Evolutionary conservation across 2,113 vertebrate species (phyloP).

Genomic region (Ochotona princeps): DNA sequence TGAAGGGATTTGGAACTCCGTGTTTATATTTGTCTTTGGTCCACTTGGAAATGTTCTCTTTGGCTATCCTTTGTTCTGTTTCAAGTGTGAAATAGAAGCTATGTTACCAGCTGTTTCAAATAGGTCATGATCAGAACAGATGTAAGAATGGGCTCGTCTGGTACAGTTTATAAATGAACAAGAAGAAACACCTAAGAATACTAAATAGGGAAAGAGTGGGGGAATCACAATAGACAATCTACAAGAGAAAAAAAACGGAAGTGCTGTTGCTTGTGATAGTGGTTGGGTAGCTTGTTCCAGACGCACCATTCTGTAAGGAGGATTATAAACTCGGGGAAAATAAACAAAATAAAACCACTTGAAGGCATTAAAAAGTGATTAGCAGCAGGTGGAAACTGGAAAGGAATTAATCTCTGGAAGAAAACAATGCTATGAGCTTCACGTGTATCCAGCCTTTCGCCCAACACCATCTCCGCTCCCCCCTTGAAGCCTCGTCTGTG

Average conservation of each 20-base stretch:
- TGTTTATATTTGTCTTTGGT: constrained; percentile 12
- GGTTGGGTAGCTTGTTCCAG: background rate
- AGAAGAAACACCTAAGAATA: constrained; percentile 12
- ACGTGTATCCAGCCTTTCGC: background rate
- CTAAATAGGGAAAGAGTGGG: background rate
- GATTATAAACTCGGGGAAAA: background rate
- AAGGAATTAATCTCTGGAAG: background rate
- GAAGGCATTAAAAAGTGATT: background rate
- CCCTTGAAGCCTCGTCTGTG: background rate
- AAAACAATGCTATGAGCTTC: background rate
- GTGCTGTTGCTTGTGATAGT: background rate
- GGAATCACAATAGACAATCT: background rate
- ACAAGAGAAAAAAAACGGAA: background rate
- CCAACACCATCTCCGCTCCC: background rate
- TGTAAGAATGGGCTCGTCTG: background rate
- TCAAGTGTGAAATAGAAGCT: background rate
- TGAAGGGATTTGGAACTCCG: background rate
- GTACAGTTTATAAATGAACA: background rate
- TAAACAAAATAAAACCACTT: background rate
- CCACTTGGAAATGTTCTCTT: background rate
- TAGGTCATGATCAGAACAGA: background rate
- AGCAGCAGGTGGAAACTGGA: background rate
- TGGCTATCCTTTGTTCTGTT: background rate
- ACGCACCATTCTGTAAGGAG: background rate
- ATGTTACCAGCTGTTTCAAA: background rate